Evolutionary conservation across 2,888 invertebrate species (phyloP), one percentile per base, ranked within the genome.

Genomic region (Acholoe squamosa): DNA sequence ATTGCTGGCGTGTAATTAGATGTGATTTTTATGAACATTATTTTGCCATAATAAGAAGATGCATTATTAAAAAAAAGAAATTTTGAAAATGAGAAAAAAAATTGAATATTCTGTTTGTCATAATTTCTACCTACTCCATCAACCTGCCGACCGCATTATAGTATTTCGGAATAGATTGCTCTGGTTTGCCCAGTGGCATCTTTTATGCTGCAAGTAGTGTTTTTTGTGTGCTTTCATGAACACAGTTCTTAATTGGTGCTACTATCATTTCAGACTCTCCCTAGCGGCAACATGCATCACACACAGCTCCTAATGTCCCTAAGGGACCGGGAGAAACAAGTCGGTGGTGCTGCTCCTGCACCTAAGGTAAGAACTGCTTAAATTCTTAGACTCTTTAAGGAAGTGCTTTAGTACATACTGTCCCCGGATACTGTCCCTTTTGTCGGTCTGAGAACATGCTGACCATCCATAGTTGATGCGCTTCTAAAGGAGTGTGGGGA

Each of bases 251-350:
- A 43, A 43, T 43, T 43, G 43, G 43, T 43, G 43, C 10, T 10
- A 10, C 10, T 52, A 28, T 19, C 34, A 25, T 90, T 84, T 28
- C 89, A 90, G 90, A 90, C 67, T 89, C 28, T 90, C 31, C 77
- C 90, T 33, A 33, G 67, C 25, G 77, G 76, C 16, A 86, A 61
- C 84, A 90, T 90, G 90, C 90, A 90, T 51, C 90, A 90, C 89
- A 89, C 90, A 34, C 90, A 90, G 33, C 77, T 90, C 33, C 71
- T 90, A 0, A 88, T 90, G 80, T 89, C 88, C 25, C 77, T 90
- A 25, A 25, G 90, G 54, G 43, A 90, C 77, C 43, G 90, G 52
- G 90, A 90, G 19, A 90, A 90, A 31, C 61, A 71, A 10, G 33
- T 34, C 16, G 56, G 84, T 33, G 22, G 80, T 7, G 56, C 80